Conservation (phyloP, 2,113 vertebrate genomes). For the Corapipo altera region DNA sequence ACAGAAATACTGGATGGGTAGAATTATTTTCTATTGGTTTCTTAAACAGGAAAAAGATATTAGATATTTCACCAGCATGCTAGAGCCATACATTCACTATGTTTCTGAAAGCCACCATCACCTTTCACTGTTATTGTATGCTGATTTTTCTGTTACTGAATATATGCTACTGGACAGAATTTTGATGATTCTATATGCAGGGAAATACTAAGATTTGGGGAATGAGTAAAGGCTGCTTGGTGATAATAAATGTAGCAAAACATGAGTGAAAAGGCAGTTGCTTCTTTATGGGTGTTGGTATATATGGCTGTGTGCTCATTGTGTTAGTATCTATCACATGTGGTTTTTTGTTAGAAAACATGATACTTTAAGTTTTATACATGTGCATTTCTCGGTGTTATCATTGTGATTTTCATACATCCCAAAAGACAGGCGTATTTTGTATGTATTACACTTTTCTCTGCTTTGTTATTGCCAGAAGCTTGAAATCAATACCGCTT, state of each 20-base stretch:
- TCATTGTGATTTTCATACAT: neutral
- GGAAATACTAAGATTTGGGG: neutral
- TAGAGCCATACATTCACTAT: slow-evolving; percentile 7
- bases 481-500: slow-evolving; percentile 61
- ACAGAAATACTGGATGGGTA: neutral
- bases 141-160: slow-evolving; percentile 36
- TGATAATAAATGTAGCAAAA: neutral
- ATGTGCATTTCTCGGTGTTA: neutral
- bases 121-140: slow-evolving; percentile 1
- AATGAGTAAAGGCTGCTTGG: neutral
- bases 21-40: neutral
- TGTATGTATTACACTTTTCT: neutral
- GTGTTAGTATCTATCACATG: neutral
- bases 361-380: neutral
- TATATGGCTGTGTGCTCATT: neutral
- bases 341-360: neutral
- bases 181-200: neutral
- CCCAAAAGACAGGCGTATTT: neutral
- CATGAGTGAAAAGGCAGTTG: neutral
- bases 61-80: slow-evolving; percentile 48
- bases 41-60: neutral
- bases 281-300: neutral
- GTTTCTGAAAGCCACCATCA: slow-evolving; percentile 15
- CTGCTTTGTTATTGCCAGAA: slow-evolving; percentile 63
- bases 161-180: slow-evolving; percentile 4